A percentile compares a stretch with the other conserved stretches of the same genome.
Evolutionary conservation across 1,140 invertebrate species (phyloP).

Genomic region (Lamellibrachia luymesi): DNA sequence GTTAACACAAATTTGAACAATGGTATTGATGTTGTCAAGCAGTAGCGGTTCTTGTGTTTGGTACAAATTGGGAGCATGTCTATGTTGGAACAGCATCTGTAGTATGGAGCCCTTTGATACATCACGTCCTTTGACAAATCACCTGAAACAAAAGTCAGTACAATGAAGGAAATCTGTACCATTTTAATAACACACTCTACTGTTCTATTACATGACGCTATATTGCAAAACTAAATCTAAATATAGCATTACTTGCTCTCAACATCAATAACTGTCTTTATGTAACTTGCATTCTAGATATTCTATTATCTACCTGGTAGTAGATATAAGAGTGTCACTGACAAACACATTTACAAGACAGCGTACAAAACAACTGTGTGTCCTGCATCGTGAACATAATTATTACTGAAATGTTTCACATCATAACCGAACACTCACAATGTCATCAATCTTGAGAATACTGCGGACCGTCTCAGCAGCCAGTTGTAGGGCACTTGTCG

Average conservation of each 20-base stretch:
- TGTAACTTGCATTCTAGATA: not conserved
- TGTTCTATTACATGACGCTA: not conserved
- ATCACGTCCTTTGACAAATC: not conserved
- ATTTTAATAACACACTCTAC: not conserved
- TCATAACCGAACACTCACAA: constrained; percentile 52
- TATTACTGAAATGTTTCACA: not conserved
- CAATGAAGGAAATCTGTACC: not conserved
- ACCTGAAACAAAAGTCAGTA: not conserved
- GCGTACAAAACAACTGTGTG: not conserved
- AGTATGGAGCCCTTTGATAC: not conserved
- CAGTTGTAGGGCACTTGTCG: constrained; percentile 87
- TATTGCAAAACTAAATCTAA: not conserved
- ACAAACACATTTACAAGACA: not conserved
- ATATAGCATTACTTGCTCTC: not conserved
- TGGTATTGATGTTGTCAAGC: not conserved
- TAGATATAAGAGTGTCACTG: not conserved
- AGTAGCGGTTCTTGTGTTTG: not conserved
- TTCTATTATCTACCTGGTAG: not conserved
- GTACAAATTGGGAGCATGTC: not conserved
- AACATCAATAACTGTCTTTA: too few species aligned
- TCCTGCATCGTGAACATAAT: not conserved
- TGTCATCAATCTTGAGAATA: constrained; percentile 99
- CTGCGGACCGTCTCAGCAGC: constrained; percentile 95
- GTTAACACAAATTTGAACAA: not conserved
- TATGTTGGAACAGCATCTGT: not conserved